Evolutionary conservation across 2,113 vertebrate species (phyloP), one percentile per base, ranked within the genome.

Genomic region (Leucopternis melanops): DNA sequence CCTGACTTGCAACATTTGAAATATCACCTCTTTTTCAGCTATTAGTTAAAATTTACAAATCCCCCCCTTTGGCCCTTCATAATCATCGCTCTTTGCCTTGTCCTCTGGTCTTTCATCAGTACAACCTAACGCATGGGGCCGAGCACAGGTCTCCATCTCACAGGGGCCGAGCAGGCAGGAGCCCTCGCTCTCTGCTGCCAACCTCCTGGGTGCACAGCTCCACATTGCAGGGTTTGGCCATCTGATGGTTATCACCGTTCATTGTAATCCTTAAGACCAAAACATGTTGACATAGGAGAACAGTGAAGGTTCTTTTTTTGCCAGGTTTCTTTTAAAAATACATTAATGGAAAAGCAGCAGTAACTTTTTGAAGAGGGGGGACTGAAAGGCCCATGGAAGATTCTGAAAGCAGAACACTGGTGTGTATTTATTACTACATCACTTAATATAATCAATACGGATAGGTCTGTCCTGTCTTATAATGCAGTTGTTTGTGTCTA

Each of bases 41-140:
- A 10, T 27, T 54, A 32, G 32, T 25, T 19, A 36, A 50, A 69
- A 25, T 29, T 23, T 40, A 54, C 8, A 71, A 54, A 55, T 13
- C 74, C n/a, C 23, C 15, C 11, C 26, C 38, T 70, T 54, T 20
- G 16, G 15, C 57, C n/a, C 61, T 75, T 49, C 31, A 6, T 16
- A 27, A 52, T 1, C 59, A 14, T 11, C 4, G 0, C 6, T 54
- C 40, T 55, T 26, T 22, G 18, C 36, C 31, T 50, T 4, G 8
- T 27, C 81, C 66, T 42, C 66, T 7, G 31, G 18, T 34, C 55
- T 22, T 40, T 11, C 54, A 22, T 4, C 44, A 70, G 66, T 42
- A 19, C 1, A 2, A 38, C 16, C 4, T 3, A 45, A 10, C 5
- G 6, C 50, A 3, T 4, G 2, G 78, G 40, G 40, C 26, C 38